Percentiles rank a stretch among this genome's conserved stretches.
Conservation (phyloP, 2,113 vertebrate genomes). For the Anhinga rufa region DNA sequence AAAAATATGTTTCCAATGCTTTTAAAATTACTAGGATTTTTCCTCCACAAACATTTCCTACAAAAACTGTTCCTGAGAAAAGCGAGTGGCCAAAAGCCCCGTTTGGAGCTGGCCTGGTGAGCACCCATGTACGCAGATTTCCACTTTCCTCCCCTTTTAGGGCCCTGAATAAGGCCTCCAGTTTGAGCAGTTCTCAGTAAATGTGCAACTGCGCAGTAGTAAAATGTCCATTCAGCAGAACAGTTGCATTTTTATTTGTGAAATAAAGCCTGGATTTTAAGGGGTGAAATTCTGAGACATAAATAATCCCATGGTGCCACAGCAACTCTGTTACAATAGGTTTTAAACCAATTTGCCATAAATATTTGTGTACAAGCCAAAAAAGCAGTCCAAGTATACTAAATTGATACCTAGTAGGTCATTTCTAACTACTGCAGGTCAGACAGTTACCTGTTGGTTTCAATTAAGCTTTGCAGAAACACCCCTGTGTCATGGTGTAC, state of each 20-base stretch:
- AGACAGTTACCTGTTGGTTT: slow-evolving; percentile 34
- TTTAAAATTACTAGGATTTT: background rate
- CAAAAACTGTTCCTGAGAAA: background rate
- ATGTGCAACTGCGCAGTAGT: background rate
- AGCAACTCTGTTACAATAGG: background rate
- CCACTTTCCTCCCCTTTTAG: background rate
- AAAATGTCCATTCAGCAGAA: background rate
- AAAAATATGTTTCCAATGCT: slow-evolving; percentile 22
- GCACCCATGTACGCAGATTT: background rate
- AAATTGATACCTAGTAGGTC: background rate
- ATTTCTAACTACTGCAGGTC: background rate
- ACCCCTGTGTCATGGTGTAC: background rate
- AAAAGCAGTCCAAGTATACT: background rate
- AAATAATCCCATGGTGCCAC: background rate
- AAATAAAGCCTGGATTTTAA: background rate
- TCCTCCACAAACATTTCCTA: background rate
- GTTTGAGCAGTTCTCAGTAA: background rate
- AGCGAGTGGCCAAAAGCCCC: background rate
- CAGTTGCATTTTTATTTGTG: background rate
- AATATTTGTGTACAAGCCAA: background rate
- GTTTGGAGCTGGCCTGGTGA: background rate
- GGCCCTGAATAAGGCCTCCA: background rate
- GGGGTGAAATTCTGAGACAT: background rate
- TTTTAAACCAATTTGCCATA: background rate
- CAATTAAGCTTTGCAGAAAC: slow-evolving; percentile 15